Base-by-base conservation (phyloP, 2,888 invertebrate genomes). In the Tanytarsus gracilentus region DNA sequence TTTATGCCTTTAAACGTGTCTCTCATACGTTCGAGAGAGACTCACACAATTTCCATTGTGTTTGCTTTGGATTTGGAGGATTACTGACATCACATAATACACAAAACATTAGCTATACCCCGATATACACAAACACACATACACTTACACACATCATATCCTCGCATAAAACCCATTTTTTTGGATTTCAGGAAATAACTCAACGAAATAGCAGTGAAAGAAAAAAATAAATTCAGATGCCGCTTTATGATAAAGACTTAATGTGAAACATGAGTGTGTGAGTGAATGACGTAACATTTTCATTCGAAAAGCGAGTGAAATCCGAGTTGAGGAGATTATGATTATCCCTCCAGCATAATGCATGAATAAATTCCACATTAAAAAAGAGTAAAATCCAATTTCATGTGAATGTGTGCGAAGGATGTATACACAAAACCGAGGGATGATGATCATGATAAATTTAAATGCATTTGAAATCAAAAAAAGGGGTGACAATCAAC, bases 21-120 rank as follows among this genome's bases (percentile, higher is more conserved):
- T 55, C 40, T 44, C 48, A 30, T 51, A 51, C 30, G n/a, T n/a
- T n/a, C n/a, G n/a, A n/a, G n/a, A n/a, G n/a, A n/a, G n/a, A n/a
- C n/a, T 26, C 49, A 49, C 49, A 49, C n/a, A 26, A 26, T 58
- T 58, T 40, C 58, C 48, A 58, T 58, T 58, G 58, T 58, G 58
- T 58, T 58, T 58, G 58, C 58, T 58, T 58, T 58, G 58, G 58
- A 58, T 58, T 58, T 58, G 48, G 30, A 18, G 58, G 58, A 58
- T 58, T 58, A 58, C 58, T 48, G 44, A 58, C 58, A 58, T 58
- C 58, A 58, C 58, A 58, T 58, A 58, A 58, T 58, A 58, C n/a
- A n/a, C 48, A 58, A 58, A 58, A 58, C 58, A 58, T 58, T 58
- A 58, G 58, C 58, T 27, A 49, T 49, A 25, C 49, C 25, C 49